A percentile compares a stretch with the other conserved stretches of the same genome.
phyloP scores from a whole-genome alignment of 2,888 invertebrate species.

The Heliothis peltigera region DNA sequence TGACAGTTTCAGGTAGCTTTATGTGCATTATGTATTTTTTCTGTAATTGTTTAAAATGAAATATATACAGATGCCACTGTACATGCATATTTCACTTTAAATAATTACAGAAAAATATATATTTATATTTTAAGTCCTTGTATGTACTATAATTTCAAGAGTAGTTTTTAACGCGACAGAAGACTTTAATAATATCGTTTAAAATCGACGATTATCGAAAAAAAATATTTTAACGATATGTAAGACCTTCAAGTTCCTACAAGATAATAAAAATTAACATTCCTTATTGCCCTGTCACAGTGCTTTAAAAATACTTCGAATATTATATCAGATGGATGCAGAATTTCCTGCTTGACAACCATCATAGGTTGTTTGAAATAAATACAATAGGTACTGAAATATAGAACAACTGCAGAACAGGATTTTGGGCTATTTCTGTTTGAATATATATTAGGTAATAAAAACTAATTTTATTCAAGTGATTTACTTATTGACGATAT shows the following conservation, averaged over 20 bases:
- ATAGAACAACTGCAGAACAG: too few relatives aligned
- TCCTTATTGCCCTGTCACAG: slow-evolving; percentile 33
- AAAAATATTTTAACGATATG: slow-evolving; percentile 27
- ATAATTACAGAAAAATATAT: not conserved
- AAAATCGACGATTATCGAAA: slow-evolving; percentile 30
- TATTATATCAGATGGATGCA: not conserved
- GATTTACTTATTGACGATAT: too few relatives aligned
- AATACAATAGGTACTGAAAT: too few relatives aligned
- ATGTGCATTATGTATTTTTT: too few relatives aligned
- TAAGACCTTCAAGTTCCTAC: slow-evolving; percentile 30
- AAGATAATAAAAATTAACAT: slow-evolving; percentile 42
- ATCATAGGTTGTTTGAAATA: too few relatives aligned
- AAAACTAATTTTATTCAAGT: too few relatives aligned
- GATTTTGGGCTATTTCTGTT: too few relatives aligned
- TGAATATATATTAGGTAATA: too few relatives aligned
- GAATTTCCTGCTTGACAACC: not conserved
- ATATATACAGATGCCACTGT: too few relatives aligned
- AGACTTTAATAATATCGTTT: slow-evolving; percentile 19
- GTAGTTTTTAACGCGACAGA: slow-evolving; percentile 12
- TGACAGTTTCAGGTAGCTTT: too few relatives aligned
- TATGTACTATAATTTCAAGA: not conserved
- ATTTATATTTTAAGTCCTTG: not conserved
- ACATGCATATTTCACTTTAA: not conserved
- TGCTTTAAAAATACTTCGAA: not conserved
- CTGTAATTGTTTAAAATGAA: too few relatives aligned